phyloP scores from a whole-genome alignment of 2,888 invertebrate genomes.

The Platycheirus albimanus region DNA sequence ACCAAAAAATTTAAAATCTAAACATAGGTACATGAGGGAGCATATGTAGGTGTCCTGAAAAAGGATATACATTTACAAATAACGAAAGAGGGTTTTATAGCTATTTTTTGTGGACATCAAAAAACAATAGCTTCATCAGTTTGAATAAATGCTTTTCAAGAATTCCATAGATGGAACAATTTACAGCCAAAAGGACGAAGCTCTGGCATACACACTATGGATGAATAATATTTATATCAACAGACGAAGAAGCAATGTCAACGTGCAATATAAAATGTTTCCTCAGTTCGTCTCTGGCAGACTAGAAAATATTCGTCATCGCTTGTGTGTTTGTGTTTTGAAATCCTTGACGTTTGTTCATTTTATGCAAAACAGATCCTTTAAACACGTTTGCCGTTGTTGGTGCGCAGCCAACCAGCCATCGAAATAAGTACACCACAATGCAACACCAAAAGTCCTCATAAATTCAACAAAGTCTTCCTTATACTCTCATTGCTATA shows the following conservation, averaged over 20 bases:
- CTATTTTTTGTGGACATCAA: conserved; percentile 11
- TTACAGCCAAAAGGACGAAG: conserved; percentile 52
- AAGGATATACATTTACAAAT: conserved; percentile 3
- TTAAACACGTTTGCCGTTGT: conserved; percentile 56
- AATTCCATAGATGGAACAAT: conserved; percentile 4
- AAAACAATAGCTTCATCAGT: conserved; percentile 30
- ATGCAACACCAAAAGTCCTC: conserved; percentile 70
- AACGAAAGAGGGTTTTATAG: conserved; percentile 23
- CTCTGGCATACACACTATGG: conserved; percentile 31
- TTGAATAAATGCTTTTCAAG: conserved; percentile 36
- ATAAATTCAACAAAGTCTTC: conserved; percentile 54
- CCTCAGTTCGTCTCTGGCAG: conserved; percentile 67
- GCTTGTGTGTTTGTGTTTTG: conserved; percentile 43
- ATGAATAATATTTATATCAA: conserved; percentile 65
- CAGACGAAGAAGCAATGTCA: conserved; percentile 65
- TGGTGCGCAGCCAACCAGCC: conserved; percentile 60
- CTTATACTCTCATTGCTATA: conserved; percentile 5
- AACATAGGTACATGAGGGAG: neutral
- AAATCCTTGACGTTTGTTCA: conserved; percentile 71
- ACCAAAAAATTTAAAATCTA: conserved; percentile 30
- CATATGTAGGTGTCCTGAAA: neutral
- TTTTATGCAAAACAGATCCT: conserved; percentile 70
- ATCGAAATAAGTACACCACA: conserved; percentile 61
- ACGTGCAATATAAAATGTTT: conserved; percentile 64
- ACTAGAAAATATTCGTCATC: conserved; percentile 65